Conservation (phyloP, 2,113 vertebrate genomes). For the Proteles cristata region DNA sequence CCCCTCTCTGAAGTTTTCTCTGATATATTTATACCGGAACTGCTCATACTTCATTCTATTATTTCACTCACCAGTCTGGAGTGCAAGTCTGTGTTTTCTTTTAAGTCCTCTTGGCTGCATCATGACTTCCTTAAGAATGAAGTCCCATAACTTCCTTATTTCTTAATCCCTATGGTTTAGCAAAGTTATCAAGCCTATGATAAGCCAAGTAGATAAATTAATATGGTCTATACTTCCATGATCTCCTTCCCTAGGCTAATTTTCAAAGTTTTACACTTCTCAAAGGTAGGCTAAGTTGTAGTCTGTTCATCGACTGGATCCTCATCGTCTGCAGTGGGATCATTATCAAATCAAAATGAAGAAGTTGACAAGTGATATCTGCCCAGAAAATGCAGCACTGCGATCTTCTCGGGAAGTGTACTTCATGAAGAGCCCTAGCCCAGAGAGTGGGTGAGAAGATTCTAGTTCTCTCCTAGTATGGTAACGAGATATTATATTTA, state of each 20-base stretch:
- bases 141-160: not conserved
- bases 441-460: not conserved
- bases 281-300: conserved; percentile 1
- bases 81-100: not conserved
- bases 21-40: not conserved
- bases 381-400: not conserved
- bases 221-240: not conserved
- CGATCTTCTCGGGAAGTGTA: not conserved
- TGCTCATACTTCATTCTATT: not conserved
- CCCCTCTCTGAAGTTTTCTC: not conserved
- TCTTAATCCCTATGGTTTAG: not conserved
- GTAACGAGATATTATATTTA: not conserved
- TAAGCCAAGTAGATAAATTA: not conserved
- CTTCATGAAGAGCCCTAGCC: not conserved
- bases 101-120: not conserved
- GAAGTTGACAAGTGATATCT: not conserved
- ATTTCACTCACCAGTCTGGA: not conserved
- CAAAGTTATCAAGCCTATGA: not conserved
- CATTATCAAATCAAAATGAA: not conserved
- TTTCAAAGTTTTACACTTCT: not conserved
- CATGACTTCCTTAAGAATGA: not conserved
- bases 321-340: not conserved
- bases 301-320: not conserved
- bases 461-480: not conserved
- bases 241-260: not conserved